Base-by-base conservation (phyloP, 2,888 invertebrate genomes). In the Drosophila demipolita region DNA sequence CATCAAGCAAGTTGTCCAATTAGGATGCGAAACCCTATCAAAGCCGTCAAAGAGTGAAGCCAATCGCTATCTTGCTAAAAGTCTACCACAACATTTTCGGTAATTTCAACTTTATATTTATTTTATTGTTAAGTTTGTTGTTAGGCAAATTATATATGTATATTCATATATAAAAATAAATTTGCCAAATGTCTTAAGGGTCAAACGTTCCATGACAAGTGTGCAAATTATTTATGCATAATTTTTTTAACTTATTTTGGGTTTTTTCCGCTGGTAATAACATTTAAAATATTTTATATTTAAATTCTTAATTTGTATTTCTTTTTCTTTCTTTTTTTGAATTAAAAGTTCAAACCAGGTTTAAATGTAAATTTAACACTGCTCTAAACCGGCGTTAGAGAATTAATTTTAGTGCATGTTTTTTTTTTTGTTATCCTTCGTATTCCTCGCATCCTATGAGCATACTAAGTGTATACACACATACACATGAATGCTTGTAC, bases 1-100 rank as follows among this genome's bases (percentile, higher is more conserved):
- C 45, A 75, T 88, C 59, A 66, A 75, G 38, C 48, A 58, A 66
- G 57, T 64, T 65, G 57, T 65, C 63, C 66, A 86, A 87, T 85
- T 85, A 87, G 57, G 52, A 29, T 48, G 49, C 38, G 75, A 88
- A 85, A 85, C 84, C 84, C 67, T 87, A 89, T 61, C 55, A 66
- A 73, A 60, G 33, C 35, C 42, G 42, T 20, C 54, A 33, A 45
- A 33, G 26, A 61, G 52, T 64, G 75, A 88, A 88, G 74, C 78
- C 88, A 60, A 66, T 63, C 54, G 23, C 42, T 50, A 54, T 23
- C 23, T 38, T 29, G 26, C 48, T 7, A 49, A 29, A 26, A 1
- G 55, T 53, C 53, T 42, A 11, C 35, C 23, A 11, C 23, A 32
- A 38, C 38, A 55, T 38, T 48, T 38, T 49, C 6, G 26, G 26